Conservation (phyloP, 2,797 vertebrate genomes). For the Heterohyrax brucei region DNA sequence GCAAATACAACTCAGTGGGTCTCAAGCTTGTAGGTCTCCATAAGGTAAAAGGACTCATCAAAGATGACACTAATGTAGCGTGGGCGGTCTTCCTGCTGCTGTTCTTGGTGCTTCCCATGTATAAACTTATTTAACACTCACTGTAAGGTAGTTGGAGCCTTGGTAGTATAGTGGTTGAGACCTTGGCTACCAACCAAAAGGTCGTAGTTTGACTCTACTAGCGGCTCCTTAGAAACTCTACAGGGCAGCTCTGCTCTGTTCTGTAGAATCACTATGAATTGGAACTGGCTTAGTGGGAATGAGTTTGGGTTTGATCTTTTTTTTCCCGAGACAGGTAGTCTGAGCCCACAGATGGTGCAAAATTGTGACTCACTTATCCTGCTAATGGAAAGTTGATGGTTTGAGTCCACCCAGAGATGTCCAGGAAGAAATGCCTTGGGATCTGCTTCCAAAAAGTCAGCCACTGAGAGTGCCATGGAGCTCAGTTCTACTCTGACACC, state of each 20-base stretch:
- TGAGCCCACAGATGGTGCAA: neutral
- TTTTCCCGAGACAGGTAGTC: too few species aligned
- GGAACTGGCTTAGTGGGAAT: too few species aligned
- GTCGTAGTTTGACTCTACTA: too few species aligned
- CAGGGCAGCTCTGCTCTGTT: too few species aligned
- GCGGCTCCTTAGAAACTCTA: too few species aligned
- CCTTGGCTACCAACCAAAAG: too few species aligned
- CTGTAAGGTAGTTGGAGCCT: neutral
- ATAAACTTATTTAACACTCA: neutral
- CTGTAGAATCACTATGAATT: too few species aligned
- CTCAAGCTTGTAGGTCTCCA: neutral
- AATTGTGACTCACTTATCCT: neutral
- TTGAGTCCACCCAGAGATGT: neutral
- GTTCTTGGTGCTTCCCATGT: neutral
- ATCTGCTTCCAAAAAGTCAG: neutral
- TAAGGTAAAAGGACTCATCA: neutral
- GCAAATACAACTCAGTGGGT: neutral
- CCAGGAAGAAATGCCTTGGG: neutral
- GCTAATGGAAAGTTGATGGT: neutral
- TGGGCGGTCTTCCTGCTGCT: neutral
- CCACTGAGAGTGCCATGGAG: neutral
- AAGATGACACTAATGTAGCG: too few species aligned
- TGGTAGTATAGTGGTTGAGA: too few species aligned
- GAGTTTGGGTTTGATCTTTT: too few species aligned
- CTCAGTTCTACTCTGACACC: neutral